Base-by-base conservation (phyloP, 2,888 invertebrate genomes). In the Dermolepida albohirtum region DNA sequence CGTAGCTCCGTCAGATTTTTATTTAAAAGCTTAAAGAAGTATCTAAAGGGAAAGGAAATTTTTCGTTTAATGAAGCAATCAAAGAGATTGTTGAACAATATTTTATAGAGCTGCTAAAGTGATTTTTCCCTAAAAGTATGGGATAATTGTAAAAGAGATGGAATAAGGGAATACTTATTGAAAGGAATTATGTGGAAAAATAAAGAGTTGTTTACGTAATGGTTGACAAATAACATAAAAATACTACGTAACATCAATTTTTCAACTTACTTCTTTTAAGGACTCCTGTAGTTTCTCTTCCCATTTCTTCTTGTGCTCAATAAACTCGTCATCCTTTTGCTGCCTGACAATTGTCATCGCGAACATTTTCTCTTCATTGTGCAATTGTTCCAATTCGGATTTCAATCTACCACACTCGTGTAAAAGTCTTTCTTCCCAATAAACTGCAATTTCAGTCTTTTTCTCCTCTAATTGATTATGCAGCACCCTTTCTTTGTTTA, bases 351-450 rank as follows among this genome's bases (percentile, higher is more conserved):
- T 84, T 71, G 88, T 86, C 67, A 89, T 82, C 1, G 88, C 88
- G 34, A 84, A 81, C 57, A 85, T 84, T 71, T 88, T 85, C 75
- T 90, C 89, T 72, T 89, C 89, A 66, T 84, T 83, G 77, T 89
- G 87, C 69, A 87, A 85, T 77, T 87, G 86, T 78, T 88, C 88
- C 75, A 89, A 79, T 80, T 90, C 89, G 70, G 82, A 81, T 80
- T 86, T 89, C 79, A 90, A 82, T 81, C 89, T 85, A 75, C 85
- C 84, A 82, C 87, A 87, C 83, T 90, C 90, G 77, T 86, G 85
- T 74, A 87, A 83, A 75, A 89, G 79, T 81, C 87, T 85, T 72
- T 88, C 86, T 78, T 90, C 89, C 89, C 89, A 90, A 84, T 89
- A 85, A 74, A 85, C 83, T 69, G 87, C 87, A 72, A 86, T 86